Evolutionary conservation across 2,797 vertebrate species (phyloP), one percentile per base, ranked within the genome.

Genomic region (Acanthurus lineatus): DNA sequence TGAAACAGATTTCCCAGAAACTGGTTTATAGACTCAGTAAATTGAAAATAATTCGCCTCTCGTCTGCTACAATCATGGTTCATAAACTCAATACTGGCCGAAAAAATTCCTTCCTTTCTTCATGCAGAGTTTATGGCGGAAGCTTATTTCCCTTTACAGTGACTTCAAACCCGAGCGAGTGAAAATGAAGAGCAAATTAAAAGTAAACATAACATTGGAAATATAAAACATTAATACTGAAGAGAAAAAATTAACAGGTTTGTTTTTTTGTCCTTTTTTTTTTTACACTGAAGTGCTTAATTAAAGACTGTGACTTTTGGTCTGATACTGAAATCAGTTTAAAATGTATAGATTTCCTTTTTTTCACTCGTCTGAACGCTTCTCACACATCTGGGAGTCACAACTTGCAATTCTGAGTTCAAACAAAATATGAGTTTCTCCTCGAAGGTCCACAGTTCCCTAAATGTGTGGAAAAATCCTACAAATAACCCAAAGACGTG

Each of bases 181-280:
- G 58, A 53, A 60, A 70, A 54, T 9, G 2, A 77, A 47, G 10
- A 38, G 11, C 19, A 45, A 32, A 64, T 56, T 40, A 62, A 70
- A 79, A 64, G 76, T 82, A 81, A 88, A 88, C 63, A 75, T 64
- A 25, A 48, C 0, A 0, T 8, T 17, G 4, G 9, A 35, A 56
- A 42, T 28, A 53, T 19, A 56, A 77, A 28, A 78, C 51, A n/a
- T 64, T 63, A 42, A 53, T 9, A 5, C 15, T 45, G 28, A 28
- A 28, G 28, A 28, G 28, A 28, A 28, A 2, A 28, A 28, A 28
- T 28, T 4, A 28, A 28, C 28, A 28, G 28, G n/a, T n/a, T 28
- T 28, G 2, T 2, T 28, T 28, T 28, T 28, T 28, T 28, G 4
- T 28, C 28, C 28, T 28, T 28, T 28, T 28, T 16, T 0, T 54